Evolutionary conservation across 2,888 invertebrate genomes (phyloP).

Genomic region (Helicoverpa assulta): DNA sequence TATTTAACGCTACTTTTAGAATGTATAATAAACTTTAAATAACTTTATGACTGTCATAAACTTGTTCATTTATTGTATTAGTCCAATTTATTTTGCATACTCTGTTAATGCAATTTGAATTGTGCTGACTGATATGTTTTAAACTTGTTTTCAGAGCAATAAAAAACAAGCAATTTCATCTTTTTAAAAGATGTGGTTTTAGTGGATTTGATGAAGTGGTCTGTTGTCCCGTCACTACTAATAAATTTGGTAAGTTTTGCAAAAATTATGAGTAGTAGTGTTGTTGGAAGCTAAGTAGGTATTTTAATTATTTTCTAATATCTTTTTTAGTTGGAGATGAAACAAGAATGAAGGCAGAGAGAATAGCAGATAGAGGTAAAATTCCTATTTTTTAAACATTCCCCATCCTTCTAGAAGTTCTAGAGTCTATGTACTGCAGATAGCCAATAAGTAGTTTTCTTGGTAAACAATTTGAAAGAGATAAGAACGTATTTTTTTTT

Average conservation of each 20-base stretch:
- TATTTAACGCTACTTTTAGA: too few relatives aligned
- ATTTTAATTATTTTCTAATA: not conserved
- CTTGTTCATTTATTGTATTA: not conserved
- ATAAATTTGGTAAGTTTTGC: constrained; percentile 71
- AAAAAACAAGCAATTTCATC: constrained; percentile 67
- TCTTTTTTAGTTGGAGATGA: constrained; percentile 32
- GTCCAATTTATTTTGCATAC: not conserved
- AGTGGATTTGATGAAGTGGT: constrained; percentile 80
- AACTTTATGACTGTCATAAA: too few relatives aligned
- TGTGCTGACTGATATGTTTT: not conserved
- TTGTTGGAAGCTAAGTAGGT: not conserved
- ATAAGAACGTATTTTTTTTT: too few relatives aligned
- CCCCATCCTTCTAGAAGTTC: not conserved
- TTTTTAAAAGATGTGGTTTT: constrained; percentile 84
- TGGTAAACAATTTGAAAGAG: too few relatives aligned
- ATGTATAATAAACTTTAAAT: too few relatives aligned
- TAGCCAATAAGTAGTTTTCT: not conserved
- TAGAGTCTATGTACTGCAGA: not conserved
- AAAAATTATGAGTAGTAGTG: not conserved
- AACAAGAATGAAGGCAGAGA: constrained; percentile 41
- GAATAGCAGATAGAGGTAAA: constrained; percentile 77
- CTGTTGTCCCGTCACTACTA: constrained; percentile 81
- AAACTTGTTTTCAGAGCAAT: constrained; percentile 68
- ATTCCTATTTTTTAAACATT: not conserved
- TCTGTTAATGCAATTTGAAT: not conserved